phyloP scores from a whole-genome alignment of 1,140 invertebrate species.

The Bombyx mandarina region DNA sequence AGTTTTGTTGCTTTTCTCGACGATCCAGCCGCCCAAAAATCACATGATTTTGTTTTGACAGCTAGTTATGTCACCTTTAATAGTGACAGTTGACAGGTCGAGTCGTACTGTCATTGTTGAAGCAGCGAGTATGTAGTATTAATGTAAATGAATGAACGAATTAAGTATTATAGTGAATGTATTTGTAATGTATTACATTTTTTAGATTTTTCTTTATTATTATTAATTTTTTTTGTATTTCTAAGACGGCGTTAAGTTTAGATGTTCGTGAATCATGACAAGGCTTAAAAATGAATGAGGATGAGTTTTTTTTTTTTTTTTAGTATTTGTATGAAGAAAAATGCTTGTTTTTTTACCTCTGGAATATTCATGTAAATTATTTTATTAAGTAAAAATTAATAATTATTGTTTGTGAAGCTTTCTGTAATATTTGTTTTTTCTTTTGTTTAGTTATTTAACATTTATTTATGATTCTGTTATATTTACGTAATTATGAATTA shows the following conservation, averaged over 20 bases:
- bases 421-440: slow-evolving; percentile 3
- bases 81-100: slow-evolving; percentile 47
- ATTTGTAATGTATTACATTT: slow-evolving; percentile 1
- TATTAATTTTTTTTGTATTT: slow-evolving; percentile 23
- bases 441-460: not conserved
- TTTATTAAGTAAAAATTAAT: not conserved
- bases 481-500: slow-evolving; percentile 1
- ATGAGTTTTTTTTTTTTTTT: slow-evolving; percentile 12
- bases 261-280: slow-evolving; percentile 66
- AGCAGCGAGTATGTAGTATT: slow-evolving; percentile 51
- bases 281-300: slow-evolving; percentile 41
- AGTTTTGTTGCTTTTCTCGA: no score
- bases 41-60: slow-evolving; percentile 24
- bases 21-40: no score
- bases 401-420: slow-evolving; percentile 20
- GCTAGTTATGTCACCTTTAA: slow-evolving; percentile 52
- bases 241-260: slow-evolving; percentile 67
- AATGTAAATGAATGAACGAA: slow-evolving; percentile 31
- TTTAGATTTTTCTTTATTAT: slow-evolving; percentile 34
- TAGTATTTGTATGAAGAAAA: slow-evolving; percentile 40
- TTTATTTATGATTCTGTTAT: slow-evolving; percentile 2
- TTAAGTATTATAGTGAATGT: slow-evolving; percentile 39
- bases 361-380: slow-evolving; percentile 50
- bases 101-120: slow-evolving; percentile 31
- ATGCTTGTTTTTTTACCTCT: slow-evolving; percentile 32